Evolutionary conservation across 1,140 invertebrate genomes (phyloP), one percentile per base, ranked within the genome.

Genomic region (Asbolus verrucosus): DNA sequence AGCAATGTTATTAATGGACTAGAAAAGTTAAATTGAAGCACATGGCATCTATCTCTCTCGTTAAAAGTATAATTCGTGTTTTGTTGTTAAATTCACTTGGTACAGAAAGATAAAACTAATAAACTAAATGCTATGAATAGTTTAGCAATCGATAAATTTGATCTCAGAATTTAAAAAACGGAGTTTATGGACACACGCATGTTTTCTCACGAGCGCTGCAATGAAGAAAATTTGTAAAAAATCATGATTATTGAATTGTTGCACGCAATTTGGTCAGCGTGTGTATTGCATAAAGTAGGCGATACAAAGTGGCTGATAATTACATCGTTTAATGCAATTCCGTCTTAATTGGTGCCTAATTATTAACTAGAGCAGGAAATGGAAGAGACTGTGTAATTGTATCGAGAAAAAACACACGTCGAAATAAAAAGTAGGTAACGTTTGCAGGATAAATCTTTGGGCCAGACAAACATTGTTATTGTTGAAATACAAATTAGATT

Each of bases 341-440:
- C 13, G 33, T 14, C 33, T 61, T 59, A 61, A 61, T 61, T 61
- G 13, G 24, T 61, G 59, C 24, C 11, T 61, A 27, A 61, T 61
- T 61, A 61, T 61, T 61, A 61, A 61, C 24, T 61, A 31, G 59
- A 61, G 59, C 59, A 61, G 59, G 9, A 61, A 61, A 36, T 61
- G 24, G 59, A 24, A 24, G 24, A 31, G 24, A 27, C 24, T 61
- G 59, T 61, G 30, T 61, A 61, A 61, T 61, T 61, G 59, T 61
- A 61, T 14, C 19, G 59, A 27, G 33, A 33, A 24, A 33, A 15
- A 24, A 33, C 6, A 33, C 15, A 6, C 15, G 41, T 8, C 15
- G 15, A 46, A 15, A 61, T 30, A 61, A 61, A 46, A 61, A 61
- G 19, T 61, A 61, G 59, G 59, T 61, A 36, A 61, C 18, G 19